Base-by-base conservation (phyloP, 2,888 invertebrate genomes). In the Euspilapteryx auroguttella region DNA sequence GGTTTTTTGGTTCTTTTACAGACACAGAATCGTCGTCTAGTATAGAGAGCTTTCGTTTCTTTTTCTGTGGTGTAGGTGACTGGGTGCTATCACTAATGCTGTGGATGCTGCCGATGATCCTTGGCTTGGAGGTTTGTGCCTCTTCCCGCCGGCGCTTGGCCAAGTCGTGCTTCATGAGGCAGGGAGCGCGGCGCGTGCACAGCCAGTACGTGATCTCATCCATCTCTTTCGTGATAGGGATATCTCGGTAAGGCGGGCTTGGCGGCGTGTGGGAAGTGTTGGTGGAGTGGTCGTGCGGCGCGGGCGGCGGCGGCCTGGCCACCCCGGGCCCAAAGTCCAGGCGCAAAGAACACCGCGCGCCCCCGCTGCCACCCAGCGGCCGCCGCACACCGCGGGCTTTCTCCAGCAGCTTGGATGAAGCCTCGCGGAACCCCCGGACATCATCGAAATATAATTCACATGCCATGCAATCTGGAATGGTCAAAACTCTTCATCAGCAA, bases 191-290 rank as follows among this genome's bases (percentile, higher is more conserved):
- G 36, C 65, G 65, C 2, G 76, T 73, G 37, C 55, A 52, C 15
- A 77, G 53, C 76, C 76, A 77, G 38, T 57, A 73, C 2, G 61
- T 46, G 47, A 77, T 75, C 43, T 75, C 75, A 36, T 75, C 73
- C 65, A 73, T 71, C 36, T 52, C 57, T 53, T 40, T 68, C 56
- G 68, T 65, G 65, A 65, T 63, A 63, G 63, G 63, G 59, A 25
- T 7, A 37, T 42, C 37, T 24, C 34, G 15, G 10, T 32, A 30
- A 21, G 27, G 12, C 24, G 35, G 12, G 12, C 15, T 11, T 6
- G 24, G 17, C 12, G 9, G 12, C 5, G 8, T n/a, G 9, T 9
- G 10, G 11, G 9, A 23, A 10, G 23, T 23, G 29, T 22, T 25
- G 35, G n/a, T 21, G 24, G 28, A 26, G 25, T 26, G 31, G 31